These are phyloP conservation scores for Biston stratarius DNA, from an alignment of 2,888 invertebrate genomes.

Conservation along the genomic window DNA sequence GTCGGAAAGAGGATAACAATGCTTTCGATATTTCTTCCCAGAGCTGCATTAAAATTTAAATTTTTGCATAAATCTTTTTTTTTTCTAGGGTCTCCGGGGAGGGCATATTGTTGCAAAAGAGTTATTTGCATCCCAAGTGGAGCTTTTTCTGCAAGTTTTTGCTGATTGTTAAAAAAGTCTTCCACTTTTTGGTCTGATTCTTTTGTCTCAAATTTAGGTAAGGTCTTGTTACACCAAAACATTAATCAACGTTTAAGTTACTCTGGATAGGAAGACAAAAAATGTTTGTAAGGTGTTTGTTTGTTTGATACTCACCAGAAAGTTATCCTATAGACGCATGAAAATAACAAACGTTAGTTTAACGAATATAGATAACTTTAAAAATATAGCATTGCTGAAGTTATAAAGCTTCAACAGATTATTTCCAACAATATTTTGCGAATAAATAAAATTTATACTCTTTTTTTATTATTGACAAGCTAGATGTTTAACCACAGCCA, in stretches of 20 bases:
- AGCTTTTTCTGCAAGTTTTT: conserved; percentile 74
- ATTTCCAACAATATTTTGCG: too few species aligned
- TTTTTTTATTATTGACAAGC: too few species aligned
- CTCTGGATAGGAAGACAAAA: not conserved
- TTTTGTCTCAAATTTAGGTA: conserved; percentile 63
- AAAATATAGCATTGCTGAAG: too few species aligned
- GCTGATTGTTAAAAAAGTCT: conserved; percentile 72
- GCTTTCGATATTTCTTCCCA: conserved; percentile 74
- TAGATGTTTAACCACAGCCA: too few species aligned
- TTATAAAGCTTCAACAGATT: too few species aligned
- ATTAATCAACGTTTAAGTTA: conserved; percentile 39
- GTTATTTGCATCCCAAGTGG: conserved; percentile 77
- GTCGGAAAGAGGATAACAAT: conserved; percentile 78
- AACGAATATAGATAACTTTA: too few species aligned
- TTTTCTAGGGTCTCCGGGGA: conserved; percentile 59
- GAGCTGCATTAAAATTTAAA: conserved; percentile 68
- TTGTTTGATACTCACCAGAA: not conserved
- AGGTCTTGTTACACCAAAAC: conserved; percentile 46
- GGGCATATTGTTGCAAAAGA: conserved; percentile 73
- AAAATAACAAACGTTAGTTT: not conserved
- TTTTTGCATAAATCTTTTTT: conserved; percentile 59
- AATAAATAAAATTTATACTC: too few species aligned
- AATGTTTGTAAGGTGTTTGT: not conserved
- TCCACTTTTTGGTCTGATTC: conserved; percentile 67
- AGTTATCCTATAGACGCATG: not conserved